Evolutionary conservation across 2,797 vertebrate species (phyloP), one percentile per base, ranked within the genome.

Genomic region (Catamblyrhynchus diadema): DNA sequence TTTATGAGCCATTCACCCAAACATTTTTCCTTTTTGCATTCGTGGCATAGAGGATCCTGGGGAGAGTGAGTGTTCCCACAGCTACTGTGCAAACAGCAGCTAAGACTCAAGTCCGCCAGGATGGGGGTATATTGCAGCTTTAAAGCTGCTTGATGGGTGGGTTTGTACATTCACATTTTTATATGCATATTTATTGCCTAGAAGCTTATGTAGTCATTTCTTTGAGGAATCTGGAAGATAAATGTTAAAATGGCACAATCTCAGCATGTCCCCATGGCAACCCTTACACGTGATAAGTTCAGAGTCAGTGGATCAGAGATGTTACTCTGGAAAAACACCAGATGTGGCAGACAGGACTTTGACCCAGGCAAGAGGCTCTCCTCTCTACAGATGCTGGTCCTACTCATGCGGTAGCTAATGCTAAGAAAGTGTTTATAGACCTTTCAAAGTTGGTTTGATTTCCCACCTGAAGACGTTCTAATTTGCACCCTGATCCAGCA

Each of bases 241-340:
- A 90, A 93, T 79, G 79, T 94, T 95, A 71, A 93, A 94, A 88
- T 70, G 93, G 77, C 82, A 93, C 51, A 77, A 72, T 88, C 44
- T 19, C 84, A 88, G 50, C 15, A 35, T 83, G 95, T 98, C 86
- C 86, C 96, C 88, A 97, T 95, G 84, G 95, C 95, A 98, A 97
- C 94, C 61, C 69, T 92, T 79, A 73, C 17, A 71, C 7, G 1
- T 75, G 64, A 69, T 47, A 48, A 92, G 64, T 79, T 89, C 86
- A 74, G 37, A 95, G 48, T 64, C 77, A 89, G 61, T 21, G 42
- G 74, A 75, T 91, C 91, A 83, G 88, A 65, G 54, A 39, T 66
- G 35, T 67, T 89, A 70, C 75, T 77, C 78, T 13, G 9, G 27
- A 64, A 67, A 67, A 81, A 88, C 30, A 77, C 24, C 35, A 48